A percentile compares a stretch with the other conserved stretches of the same genome.
Evolutionary conservation across 1,140 invertebrate species (phyloP).

Genomic region (Thalassaphorura encarpata): DNA sequence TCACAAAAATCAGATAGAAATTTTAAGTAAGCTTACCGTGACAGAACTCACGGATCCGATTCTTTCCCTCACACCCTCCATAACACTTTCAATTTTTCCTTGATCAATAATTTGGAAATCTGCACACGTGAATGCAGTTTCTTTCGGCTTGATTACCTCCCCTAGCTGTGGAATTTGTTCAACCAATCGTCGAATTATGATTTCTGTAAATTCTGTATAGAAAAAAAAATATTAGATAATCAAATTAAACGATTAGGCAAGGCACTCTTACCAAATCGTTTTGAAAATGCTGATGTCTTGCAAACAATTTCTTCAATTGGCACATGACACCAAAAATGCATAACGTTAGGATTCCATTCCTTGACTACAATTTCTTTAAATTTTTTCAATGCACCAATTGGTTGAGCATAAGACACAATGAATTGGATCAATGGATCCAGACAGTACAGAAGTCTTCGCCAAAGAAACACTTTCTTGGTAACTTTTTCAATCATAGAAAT

Average conservation of each 20-base stretch:
- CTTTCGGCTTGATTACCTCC: constrained; percentile 28
- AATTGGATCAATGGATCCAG: constrained; percentile 21
- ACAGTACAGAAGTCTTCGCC: constrained; percentile 21
- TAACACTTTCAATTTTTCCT: too few relatives aligned
- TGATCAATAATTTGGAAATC: too few relatives aligned
- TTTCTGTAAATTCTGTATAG: not conserved
- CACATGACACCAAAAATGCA: constrained; percentile 18
- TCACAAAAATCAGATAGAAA: constrained; percentile 83
- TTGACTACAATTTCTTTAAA: constrained; percentile 5
- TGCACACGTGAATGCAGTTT: too few relatives aligned
- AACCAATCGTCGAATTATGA: too few relatives aligned
- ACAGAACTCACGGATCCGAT: too few relatives aligned
- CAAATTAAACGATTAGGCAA: not conserved
- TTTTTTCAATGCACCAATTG: not conserved
- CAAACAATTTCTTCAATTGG: constrained; percentile 7
- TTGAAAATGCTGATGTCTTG: not conserved
- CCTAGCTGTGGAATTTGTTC: constrained; percentile 29
- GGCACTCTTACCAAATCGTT: constrained; percentile 5
- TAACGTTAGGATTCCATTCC: constrained; percentile 12
- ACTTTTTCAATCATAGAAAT: not conserved
- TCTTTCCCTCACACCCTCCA: too few relatives aligned
- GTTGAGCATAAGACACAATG: constrained; percentile 3
- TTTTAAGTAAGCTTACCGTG: too few relatives aligned
- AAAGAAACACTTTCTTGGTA: constrained; percentile 13
- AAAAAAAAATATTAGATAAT: not conserved